Percentiles rank a stretch among this genome's conserved stretches.
These are phyloP conservation scores for Seira ritae DNA, from an alignment of 2,888 invertebrate species.

Conservation along the genomic window DNA sequence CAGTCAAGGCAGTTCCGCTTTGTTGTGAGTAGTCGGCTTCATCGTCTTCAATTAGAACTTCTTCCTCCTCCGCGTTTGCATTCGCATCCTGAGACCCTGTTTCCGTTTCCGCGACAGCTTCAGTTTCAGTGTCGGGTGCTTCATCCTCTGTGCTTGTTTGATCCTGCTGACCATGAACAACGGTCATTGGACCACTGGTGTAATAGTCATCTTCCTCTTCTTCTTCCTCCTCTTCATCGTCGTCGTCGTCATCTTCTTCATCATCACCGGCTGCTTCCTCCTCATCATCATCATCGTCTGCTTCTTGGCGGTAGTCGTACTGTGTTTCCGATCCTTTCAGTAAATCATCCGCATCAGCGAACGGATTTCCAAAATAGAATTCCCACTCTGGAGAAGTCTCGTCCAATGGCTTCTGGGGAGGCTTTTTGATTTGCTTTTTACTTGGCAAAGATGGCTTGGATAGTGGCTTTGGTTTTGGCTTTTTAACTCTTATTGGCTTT, in stretches of 20 bases:
- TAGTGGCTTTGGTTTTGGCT: neutral
- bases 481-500: neutral
- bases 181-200: neutral
- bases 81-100: neutral
- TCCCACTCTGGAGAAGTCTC: conserved; percentile 39
- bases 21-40: conserved; percentile 29
- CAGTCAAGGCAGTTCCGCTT: conserved; percentile 17
- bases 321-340: conserved; percentile 22
- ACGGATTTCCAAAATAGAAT: conserved; percentile 40
- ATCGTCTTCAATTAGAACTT: conserved; percentile 15
- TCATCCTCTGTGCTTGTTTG: conserved; percentile 27
- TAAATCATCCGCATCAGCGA: conserved; percentile 15
- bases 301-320: neutral
- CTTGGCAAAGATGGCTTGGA: neutral
- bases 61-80: neutral
- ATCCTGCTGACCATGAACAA: neutral
- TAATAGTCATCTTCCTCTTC: conserved; percentile 32
- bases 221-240: conserved; percentile 39
- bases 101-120: neutral
- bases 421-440: neutral
- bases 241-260: conserved; percentile 42
- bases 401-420: conserved; percentile 16
- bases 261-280: neutral
- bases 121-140: neutral
- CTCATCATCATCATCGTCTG: too few relatives aligned